Evolutionary conservation across 1,140 invertebrate genomes (phyloP).

Genomic region (Cydia amplana): DNA sequence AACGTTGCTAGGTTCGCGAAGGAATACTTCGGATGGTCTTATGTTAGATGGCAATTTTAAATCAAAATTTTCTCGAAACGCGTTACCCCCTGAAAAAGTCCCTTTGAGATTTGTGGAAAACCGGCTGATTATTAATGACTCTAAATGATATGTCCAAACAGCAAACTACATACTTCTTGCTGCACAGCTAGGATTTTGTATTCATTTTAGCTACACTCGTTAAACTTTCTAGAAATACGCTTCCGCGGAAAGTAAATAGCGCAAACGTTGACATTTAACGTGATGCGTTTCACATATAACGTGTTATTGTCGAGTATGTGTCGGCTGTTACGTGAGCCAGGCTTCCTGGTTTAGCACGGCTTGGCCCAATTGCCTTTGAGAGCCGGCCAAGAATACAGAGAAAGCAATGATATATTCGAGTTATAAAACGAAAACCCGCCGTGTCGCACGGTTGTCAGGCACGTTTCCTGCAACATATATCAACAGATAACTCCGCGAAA

Average conservation of each 20-base stretch:
- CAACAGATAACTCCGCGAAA: conserved; percentile 42
- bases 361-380: conserved; percentile 66
- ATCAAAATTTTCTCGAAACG: no score
- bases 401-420: conserved; percentile 58
- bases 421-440: conserved; percentile 50
- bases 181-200: neutral
- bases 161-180: neutral
- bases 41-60: no score
- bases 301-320: conserved; percentile 20
- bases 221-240: conserved; percentile 17
- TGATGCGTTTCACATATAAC: conserved; percentile 27
- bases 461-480: conserved; percentile 52
- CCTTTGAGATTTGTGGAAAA: no score
- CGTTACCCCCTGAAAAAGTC: no score
- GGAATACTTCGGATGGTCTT: neutral
- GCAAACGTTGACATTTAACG: conserved; percentile 19
- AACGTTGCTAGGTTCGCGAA: neutral
- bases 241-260: neutral
- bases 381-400: conserved; percentile 61
- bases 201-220: neutral
- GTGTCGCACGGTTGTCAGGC: conserved; percentile 47
- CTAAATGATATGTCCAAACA: no score
- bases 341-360: conserved; percentile 52
- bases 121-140: no score
- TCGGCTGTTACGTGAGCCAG: conserved; percentile 38